Evolutionary conservation across 2,113 vertebrate genomes (phyloP).

Genomic region (Genyomyrus donnyi): DNA sequence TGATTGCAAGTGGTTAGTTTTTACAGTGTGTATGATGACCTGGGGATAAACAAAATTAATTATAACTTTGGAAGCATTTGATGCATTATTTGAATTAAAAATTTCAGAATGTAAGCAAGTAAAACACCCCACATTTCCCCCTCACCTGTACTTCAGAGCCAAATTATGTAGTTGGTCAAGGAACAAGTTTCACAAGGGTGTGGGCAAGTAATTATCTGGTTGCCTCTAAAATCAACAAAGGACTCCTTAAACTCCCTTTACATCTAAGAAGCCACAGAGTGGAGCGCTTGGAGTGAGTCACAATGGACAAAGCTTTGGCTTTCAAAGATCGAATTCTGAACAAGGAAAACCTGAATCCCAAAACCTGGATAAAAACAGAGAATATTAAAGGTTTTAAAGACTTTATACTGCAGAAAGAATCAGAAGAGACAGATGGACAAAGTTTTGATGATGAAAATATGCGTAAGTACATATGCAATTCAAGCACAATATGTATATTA

Average conservation of each 20-base stretch:
- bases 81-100: not conserved
- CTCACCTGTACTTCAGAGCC: not conserved
- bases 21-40: not conserved
- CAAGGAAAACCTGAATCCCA: conserved; percentile 49
- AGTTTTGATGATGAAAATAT: conserved; percentile 58
- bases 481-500: not conserved
- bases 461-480: conserved; percentile 51
- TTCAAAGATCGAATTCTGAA: conserved; percentile 39
- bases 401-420: conserved; percentile 42
- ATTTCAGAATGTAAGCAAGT: not conserved
- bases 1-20: not conserved
- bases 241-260: not conserved
- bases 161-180: not conserved
- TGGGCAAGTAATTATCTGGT: conserved; percentile 28
- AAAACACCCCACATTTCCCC: not conserved
- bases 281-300: not conserved
- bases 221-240: conserved; percentile 46
- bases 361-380: conserved; percentile 45
- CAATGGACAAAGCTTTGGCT: conserved; percentile 48
- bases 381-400: conserved; percentile 45
- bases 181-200: conserved; percentile 39
- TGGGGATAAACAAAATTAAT: not conserved
- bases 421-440: conserved; percentile 38
- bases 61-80: not conserved
- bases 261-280: not conserved